Evolutionary conservation across 2,888 invertebrate genomes (phyloP).

Genomic region (Lasioglossum oenotherae): DNA sequence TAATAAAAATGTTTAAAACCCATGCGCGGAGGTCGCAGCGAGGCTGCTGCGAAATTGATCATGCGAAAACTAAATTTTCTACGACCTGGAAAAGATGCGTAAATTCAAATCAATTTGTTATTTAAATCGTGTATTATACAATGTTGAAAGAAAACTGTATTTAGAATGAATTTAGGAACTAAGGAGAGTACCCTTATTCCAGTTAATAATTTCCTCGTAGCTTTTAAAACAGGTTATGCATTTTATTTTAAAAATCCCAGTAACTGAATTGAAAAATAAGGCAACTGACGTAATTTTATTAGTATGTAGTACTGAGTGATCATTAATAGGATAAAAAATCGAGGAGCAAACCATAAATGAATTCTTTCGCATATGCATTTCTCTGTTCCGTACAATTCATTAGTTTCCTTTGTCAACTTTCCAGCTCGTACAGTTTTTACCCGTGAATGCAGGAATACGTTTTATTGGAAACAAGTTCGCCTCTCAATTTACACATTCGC

Average conservation of each 20-base stretch:
- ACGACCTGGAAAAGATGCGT: too few species aligned
- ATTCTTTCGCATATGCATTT: neutral
- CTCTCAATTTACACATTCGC: constrained; percentile 4
- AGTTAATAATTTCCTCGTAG: neutral
- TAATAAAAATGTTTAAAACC: neutral
- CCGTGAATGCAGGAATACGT: neutral
- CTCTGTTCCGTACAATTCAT: neutral
- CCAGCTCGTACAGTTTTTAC: neutral
- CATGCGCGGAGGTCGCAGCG: neutral
- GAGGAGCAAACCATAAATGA: neutral
- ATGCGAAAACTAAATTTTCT: neutral
- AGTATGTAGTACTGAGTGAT: too few species aligned
- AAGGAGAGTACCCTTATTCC: neutral
- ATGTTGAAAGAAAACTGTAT: too few species aligned
- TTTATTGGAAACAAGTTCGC: constrained; percentile 2
- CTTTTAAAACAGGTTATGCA: neutral
- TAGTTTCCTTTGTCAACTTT: neutral
- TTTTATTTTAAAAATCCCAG: too few species aligned
- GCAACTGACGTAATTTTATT: neutral
- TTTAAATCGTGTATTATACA: too few species aligned
- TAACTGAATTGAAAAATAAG: neutral
- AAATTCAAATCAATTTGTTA: too few species aligned
- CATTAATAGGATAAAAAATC: too few species aligned
- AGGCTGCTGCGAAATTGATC: neutral
- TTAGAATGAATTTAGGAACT: neutral